Base-by-base conservation (phyloP, 2,797 vertebrate genomes). In the Notoglanidium macrostoma region DNA sequence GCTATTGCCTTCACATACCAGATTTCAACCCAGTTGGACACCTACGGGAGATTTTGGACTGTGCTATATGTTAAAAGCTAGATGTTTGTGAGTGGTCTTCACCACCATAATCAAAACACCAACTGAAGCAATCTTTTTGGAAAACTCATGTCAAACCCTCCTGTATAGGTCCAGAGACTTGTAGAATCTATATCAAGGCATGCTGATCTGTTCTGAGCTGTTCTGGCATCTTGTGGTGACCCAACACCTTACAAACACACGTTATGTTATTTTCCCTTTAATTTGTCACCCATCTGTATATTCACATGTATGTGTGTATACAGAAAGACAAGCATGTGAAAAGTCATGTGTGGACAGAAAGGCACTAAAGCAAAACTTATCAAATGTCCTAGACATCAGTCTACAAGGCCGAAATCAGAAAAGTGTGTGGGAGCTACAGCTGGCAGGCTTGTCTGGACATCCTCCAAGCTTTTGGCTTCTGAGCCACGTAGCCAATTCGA, bases 401-500 rank as follows among this genome's bases (percentile, higher is more conserved):
- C 90, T 63, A 81, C 87, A 87, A 89, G 85, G 82, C 88, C 85
- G 44, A 89, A 80, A 90, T 82, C 79, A 46, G 70, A 88, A 80
- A 84, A 82, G 61, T 85, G 81, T 84, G 87, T 55, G 86, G 74
- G 83, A 89, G 88, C 87, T 90, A 78, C 81, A 90, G 85, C 72
- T 65, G 65, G 81, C 74, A 85, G 86, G 35, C 80, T 78, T 23
- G 90, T 90, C 49, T 92, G 92, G 91, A 90, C 55, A 55, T 32
- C 26, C 19, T 88, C 88, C 90, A 89, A 72, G 21, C 82, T 54
- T 76, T 84, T 87, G 91, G 92, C 90, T 65, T 32, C 32, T 54
- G 49, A 90, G 90, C 86, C 92, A 93, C 89, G 81, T 90, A 88
- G 88, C 85, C 82, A 88, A 91, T 88, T 51, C 73, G n/a, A 61